Base-by-base conservation (phyloP, 1,140 invertebrate genomes). In the Bathynomus jamesi region DNA sequence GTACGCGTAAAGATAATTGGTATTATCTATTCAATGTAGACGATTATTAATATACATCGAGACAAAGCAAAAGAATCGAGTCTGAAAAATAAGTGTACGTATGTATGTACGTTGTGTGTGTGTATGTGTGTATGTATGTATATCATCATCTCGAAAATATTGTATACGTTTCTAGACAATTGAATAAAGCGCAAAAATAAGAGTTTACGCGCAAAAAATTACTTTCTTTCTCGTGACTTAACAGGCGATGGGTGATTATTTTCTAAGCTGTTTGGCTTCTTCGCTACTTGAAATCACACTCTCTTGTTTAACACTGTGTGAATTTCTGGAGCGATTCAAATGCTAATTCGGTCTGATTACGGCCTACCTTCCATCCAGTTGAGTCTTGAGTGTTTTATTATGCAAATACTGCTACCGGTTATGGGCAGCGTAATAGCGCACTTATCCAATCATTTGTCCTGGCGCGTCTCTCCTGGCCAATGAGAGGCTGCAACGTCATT, bases 401-500 rank as follows among this genome's bases (percentile, higher is more conserved):
- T 73, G 71, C 32, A 69, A 65, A 73, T 73, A 46, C 17, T 62
- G 17, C 60, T 67, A 69, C 66, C 67, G 67, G 71, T 69, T 73
- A 73, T 73, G 71, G 67, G 61, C 71, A 53, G 28, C 66, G 66
- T 73, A 73, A 73, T 73, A 53, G 71, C 71, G 61, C 71, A 69
- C 71, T 73, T 73, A 73, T 64, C 71, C 71, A 73, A 73, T 73
- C 71, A 73, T 73, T 73, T 73, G 71, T 73, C 66, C 66, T 67
- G 61, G 32, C 71, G 29, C 40, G 40, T 28, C 30, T 27, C 32
- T 25, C 28, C 17, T 31, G n/a, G n/a, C 71, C 71, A 73, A 73
- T 73, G 66, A 72, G 46, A 21, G 61, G 61, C 27, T 61, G 71
- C 65, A 61, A 73, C 71, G 71, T 69, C 71, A 69, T 62, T 67